Evolutionary conservation across 1,140 invertebrate species (phyloP), one percentile per base, ranked within the genome.

Genomic region (Propsilocerus akamusi): DNA sequence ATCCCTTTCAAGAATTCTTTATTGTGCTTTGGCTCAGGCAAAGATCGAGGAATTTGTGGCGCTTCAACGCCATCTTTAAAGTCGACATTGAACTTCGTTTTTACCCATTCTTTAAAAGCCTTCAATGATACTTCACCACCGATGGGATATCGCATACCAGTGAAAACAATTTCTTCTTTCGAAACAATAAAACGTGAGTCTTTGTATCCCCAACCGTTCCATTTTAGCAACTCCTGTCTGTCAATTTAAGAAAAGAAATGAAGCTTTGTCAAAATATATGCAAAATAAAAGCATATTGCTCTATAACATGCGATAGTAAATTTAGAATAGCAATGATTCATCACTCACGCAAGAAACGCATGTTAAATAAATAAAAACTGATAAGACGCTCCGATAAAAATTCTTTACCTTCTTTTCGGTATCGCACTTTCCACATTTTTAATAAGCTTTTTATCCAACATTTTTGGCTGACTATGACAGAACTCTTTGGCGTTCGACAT

Each of bases 181-280:
- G 57, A 73, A 65, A 85, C 60, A 49, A 72, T 60, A 66, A 94
- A 95, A 57, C 77, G 71, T 0, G 88, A 88, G 67, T 99, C 93
- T 53, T 83, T 87, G 70, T 97, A 98, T 6, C 95, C 95, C 95
- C 95, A 99, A 34, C 95, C 95, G 70, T 97, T 94, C 93, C 93
- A 97, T 72, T 95, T 97, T 6, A 97, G 67, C 14, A 86, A 60
- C 14, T 88, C 75, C 63, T 89, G 83, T 55, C 88, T 90, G 64
- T 55, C 72, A 64, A 56, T 51, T 47, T 26, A 32, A 25, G 6
- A 48, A 51, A 46, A 11, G 26, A 6, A 50, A 22, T n/a, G n/a
- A 30, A 30, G 2, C n/a, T 30, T 30, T 30, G 28, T 11, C 28
- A 30, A 30, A 30, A 30, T 11, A 3, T 30, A n/a, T 11, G 10